Evolutionary conservation across 1,140 invertebrate genomes (phyloP).

Genomic region (Ips nitidus): DNA sequence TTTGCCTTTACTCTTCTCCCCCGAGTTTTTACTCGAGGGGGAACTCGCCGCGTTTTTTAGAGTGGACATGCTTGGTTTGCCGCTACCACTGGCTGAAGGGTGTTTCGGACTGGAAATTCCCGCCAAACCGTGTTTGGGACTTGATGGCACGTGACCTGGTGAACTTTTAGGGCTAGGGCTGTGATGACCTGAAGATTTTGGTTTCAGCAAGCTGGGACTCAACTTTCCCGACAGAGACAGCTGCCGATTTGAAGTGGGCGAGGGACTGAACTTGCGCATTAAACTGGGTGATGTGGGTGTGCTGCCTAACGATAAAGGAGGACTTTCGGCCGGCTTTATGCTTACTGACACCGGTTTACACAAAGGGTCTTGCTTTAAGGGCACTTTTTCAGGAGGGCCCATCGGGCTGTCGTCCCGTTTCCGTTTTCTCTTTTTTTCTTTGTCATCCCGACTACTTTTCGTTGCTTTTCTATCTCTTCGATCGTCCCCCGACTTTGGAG

Average conservation of each 20-base stretch:
- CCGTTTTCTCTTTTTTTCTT: conserved; percentile 76
- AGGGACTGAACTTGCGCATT: conserved; percentile 67
- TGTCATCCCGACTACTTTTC: conserved; percentile 60
- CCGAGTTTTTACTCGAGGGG: conserved; percentile 54
- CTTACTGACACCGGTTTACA: conserved; percentile 73
- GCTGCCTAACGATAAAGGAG: conserved; percentile 56
- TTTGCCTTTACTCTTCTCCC: conserved; percentile 51
- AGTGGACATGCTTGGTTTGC: conserved; percentile 86
- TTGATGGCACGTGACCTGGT: conserved; percentile 67
- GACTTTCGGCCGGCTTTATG: conserved; percentile 71
- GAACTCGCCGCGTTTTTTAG: conserved; percentile 77
- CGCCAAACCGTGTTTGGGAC: conserved; percentile 61
- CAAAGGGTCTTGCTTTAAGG: conserved; percentile 68
- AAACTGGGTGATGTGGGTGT: conserved; percentile 65
- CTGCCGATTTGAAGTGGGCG: conserved; percentile 62
- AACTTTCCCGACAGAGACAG: conserved; percentile 55
- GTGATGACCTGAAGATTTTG: conserved; percentile 56
- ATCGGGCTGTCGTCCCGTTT: conserved; percentile 77
- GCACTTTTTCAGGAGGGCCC: conserved; percentile 81
- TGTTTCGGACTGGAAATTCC: conserved; percentile 69
- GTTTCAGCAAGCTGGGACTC: conserved; percentile 61
- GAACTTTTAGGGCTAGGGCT: conserved; percentile 76
- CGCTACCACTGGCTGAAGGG: conserved; percentile 65
- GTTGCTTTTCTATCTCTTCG: conserved; percentile 65
- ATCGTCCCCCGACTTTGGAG: conserved; percentile 61